Conservation (phyloP, 2,888 invertebrate genomes). For the Laothoe populi region DNA sequence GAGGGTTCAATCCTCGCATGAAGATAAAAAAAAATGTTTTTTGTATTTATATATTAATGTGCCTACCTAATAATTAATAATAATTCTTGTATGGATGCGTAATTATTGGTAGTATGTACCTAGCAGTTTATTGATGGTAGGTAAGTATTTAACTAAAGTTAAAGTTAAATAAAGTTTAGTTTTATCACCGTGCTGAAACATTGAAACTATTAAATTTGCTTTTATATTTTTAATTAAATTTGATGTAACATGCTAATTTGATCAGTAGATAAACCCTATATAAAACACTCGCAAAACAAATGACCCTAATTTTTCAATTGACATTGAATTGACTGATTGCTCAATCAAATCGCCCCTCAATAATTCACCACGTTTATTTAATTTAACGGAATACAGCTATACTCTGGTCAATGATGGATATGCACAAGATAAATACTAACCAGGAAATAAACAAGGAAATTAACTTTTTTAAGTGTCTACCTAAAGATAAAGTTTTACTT, state of each 20-base stretch:
- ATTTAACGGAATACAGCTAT: conserved; percentile 42
- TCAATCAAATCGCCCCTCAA: conserved; percentile 69
- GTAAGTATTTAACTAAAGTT: too few relatives aligned
- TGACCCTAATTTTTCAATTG: conserved; percentile 69
- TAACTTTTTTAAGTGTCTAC: not conserved
- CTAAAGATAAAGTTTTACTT: not conserved
- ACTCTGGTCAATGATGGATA: conserved; percentile 7
- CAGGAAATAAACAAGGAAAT: not conserved
- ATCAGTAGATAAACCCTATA: conserved; percentile 4
- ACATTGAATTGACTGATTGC: conserved; percentile 77
- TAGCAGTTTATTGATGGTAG: too few relatives aligned
- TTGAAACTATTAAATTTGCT: too few relatives aligned
- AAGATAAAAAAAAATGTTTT: too few relatives aligned
- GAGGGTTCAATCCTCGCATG: too few relatives aligned
- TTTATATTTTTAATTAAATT: not conserved
- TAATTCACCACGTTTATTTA: conserved; percentile 53
- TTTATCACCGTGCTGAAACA: too few relatives aligned
- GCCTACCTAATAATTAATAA: too few relatives aligned
- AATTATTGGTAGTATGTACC: too few relatives aligned
- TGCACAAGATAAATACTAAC: conserved; percentile 17
- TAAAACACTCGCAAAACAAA: conserved; percentile 34
- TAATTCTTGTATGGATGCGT: too few relatives aligned
- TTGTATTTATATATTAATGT: too few relatives aligned
- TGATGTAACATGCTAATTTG: not conserved
- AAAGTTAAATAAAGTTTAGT: too few relatives aligned